Evolutionary conservation across 2,113 vertebrate genomes (phyloP), one percentile per base, ranked within the genome.

Genomic region (Chrysemys picta): DNA sequence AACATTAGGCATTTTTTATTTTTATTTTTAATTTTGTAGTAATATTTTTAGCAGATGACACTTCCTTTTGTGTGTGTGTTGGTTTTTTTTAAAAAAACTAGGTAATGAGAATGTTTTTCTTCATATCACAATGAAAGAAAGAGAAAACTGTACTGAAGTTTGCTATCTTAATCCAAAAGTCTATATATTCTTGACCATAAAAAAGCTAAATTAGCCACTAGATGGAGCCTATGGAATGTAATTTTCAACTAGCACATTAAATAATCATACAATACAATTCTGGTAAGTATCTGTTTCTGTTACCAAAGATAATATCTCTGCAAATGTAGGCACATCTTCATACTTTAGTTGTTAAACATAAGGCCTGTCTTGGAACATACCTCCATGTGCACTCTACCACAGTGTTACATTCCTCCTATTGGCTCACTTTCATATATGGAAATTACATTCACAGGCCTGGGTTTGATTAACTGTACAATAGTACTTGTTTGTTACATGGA

Each of bases 151-250:
- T 3, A 21, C 0, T 0, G 24, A 8, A 10, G 35, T 35, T 53
- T 87, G 84, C 80, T 75, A 89, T 89, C 27, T 17, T 5, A 47
- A 45, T 42, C 22, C 38, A 0, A 83, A 45, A 81, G 9, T 22
- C 6, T 11, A 22, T 22, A 1, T 22, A 12, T 53, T 83, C 54
- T 93, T 27, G 84, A 17, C 11, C 2, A 3, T 29, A 81, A n/a
- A 8, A 69, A n/a, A 72, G 45, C 45, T 91, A 90, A 87, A 80
- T 12, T 10, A 82, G 62, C 95, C 85, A 2, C 93, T 97, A 96
- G 97, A 65, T 96, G 96, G 96, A 90, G 90, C 85, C 79, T 93
- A 79, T 89, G 50, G 89, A 95, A 84, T 89, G 10, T 87, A 52
- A 21, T 7, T 85, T 83, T 92, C 38, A 54, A 50, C 31, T 47